phyloP scores from a whole-genome alignment of 2,797 vertebrate species.

The Pseudochirops cupreus region DNA sequence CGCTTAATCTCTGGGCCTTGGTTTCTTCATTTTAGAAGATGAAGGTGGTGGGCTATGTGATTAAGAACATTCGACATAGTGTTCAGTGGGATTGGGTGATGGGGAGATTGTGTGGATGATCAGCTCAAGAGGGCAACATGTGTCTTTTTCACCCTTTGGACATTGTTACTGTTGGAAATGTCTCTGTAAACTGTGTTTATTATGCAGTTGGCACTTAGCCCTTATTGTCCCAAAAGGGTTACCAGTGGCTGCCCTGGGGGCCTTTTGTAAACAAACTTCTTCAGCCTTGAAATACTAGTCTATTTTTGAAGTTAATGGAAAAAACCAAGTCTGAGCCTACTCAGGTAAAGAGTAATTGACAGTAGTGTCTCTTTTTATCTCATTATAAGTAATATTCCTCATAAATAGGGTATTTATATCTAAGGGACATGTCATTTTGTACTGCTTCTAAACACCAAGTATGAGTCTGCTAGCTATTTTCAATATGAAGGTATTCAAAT shows the following conservation, averaged over 20 bases:
- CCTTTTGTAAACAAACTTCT: conserved; percentile 63
- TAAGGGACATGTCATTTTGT: neutral
- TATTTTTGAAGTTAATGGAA: conserved; percentile 52
- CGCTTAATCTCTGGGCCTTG: neutral
- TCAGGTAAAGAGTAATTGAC: conserved; percentile 12
- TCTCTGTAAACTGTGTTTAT: conserved; percentile 6
- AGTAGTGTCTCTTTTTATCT: conserved; percentile 40
- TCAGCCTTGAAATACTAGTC: conserved; percentile 27
- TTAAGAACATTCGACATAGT: neutral
- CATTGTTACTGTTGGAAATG: conserved; percentile 43
- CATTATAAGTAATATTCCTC: conserved; percentile 12
- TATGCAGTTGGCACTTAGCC: conserved; percentile 41
- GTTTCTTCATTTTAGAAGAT: neutral
- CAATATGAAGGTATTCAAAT: neutral
- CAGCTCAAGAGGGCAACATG: neutral
- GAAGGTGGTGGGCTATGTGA: neutral
- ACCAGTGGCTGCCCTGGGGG: conserved; percentile 18
- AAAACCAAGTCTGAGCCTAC: conserved; percentile 31
- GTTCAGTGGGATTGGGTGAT: neutral
- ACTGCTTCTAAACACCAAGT: neutral
- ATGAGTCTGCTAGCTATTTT: conserved; percentile 7
- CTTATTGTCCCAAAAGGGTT: conserved; percentile 43
- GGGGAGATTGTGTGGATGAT: neutral
- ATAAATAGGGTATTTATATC: neutral
- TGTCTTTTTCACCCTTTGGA: neutral